phyloP scores from a whole-genome alignment of 2,888 invertebrate species.

The Amphipyra tragopoginis region DNA sequence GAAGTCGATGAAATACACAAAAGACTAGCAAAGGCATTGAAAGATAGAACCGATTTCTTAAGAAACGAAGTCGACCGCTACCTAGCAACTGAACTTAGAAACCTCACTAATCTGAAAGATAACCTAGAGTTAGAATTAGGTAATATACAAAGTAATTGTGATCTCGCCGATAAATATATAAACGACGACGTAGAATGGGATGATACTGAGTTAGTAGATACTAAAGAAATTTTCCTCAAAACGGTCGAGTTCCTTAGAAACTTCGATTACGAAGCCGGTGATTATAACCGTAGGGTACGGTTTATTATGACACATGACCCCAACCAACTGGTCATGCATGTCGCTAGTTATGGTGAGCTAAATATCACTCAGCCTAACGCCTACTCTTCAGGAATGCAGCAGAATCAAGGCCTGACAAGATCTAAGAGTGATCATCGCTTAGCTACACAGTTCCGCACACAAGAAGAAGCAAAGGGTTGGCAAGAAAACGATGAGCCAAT shows the following conservation, averaged over 20 bases:
- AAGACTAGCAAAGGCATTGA: conserved; percentile 95
- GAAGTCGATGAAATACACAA: conserved; percentile 98
- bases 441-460: conserved; percentile 96
- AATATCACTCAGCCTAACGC: conserved; percentile 93
- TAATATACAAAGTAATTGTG: conserved; percentile 99
- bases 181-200: conserved; percentile 97
- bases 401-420: conserved; percentile 94
- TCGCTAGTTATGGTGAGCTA: conserved; percentile 97
- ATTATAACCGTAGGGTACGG: conserved; percentile 95
- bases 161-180: conserved; percentile 98
- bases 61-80: conserved; percentile 98
- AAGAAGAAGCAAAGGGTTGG: conserved; percentile 93
- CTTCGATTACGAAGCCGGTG: conserved; percentile 97
- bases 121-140: conserved; percentile 98
- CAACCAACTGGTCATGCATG: conserved; percentile 96
- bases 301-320: conserved; percentile 97
- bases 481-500: conserved; percentile 92
- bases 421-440: conserved; percentile 98
- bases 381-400: conserved; percentile 90
- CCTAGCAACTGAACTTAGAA: conserved; percentile 95
- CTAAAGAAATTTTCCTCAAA: conserved; percentile 98
- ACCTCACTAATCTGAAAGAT: conserved; percentile 96
- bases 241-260: conserved; percentile 98
- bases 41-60: conserved; percentile 96
- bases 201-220: conserved; percentile 97